phyloP scores from a whole-genome alignment of 1,140 invertebrate species.

The Psilanteris sp. region DNA sequence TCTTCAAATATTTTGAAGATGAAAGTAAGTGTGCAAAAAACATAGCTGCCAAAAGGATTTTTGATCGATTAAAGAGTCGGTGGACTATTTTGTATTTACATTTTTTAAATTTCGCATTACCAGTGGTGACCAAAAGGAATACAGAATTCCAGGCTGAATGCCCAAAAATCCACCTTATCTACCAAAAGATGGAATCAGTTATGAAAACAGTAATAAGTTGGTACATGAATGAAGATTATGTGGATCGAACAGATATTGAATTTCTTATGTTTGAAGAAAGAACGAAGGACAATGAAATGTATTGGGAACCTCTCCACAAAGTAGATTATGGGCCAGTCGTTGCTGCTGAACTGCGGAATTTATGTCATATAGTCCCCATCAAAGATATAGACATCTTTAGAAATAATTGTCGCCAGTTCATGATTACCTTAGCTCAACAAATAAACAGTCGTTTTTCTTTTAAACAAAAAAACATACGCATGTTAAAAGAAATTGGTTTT shows the following conservation, averaged over 20 bases:
- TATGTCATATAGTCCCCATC: neutral
- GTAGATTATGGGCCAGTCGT: conserved; percentile 33
- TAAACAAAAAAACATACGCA: conserved; percentile 11
- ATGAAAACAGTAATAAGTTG: conserved; percentile 27
- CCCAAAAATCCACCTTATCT: conserved; percentile 31
- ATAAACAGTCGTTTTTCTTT: conserved; percentile 43
- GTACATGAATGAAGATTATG: conserved; percentile 39
- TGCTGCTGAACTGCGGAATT: conserved; percentile 11
- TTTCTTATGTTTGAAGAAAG: conserved; percentile 14
- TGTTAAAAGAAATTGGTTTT: conserved; percentile 33
- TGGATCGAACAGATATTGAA: conserved; percentile 18
- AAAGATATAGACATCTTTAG: conserved; percentile 31
- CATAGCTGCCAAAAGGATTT: conserved; percentile 15
- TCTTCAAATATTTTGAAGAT: conserved; percentile 27
- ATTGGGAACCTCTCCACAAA: conserved; percentile 32
- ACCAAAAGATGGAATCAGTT: conserved; percentile 22
- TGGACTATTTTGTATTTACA: conserved; percentile 38
- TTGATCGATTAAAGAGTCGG: conserved; percentile 11
- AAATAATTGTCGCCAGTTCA: conserved; percentile 28
- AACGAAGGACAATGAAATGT: conserved; percentile 11
- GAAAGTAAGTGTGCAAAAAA: conserved; percentile 19
- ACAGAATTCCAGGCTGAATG: conserved; percentile 36
- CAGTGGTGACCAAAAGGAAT: conserved; percentile 23
- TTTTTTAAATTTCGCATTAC: conserved; percentile 31
- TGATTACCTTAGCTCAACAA: conserved; percentile 20